Conservation (phyloP, 2,888 invertebrate genomes). For the Cephus sareptanus region DNA sequence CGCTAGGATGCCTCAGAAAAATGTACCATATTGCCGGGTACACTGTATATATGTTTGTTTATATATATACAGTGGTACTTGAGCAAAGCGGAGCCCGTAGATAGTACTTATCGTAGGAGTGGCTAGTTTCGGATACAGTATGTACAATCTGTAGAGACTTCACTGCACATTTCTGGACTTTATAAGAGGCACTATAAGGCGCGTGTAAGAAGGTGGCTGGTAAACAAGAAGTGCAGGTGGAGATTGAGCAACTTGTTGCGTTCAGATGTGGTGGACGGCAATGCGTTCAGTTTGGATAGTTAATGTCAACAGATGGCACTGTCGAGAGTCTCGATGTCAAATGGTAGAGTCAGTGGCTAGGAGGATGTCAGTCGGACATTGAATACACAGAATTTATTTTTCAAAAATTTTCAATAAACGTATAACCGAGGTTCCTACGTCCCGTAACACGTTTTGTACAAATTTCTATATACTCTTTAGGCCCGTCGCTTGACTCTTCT, state of each 20-base stretch:
- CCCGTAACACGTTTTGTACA: background rate
- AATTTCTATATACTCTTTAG: background rate
- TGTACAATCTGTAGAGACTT: background rate
- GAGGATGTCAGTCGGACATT: background rate
- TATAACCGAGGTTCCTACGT: background rate
- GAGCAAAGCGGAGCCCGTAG: background rate
- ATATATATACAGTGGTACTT: background rate
- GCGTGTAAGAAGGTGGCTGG: conserved; percentile 32
- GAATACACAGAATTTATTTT: background rate
- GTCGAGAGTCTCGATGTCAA: conserved; percentile 41
- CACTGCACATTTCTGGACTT: background rate
- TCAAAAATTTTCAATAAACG: background rate
- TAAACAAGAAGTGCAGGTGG: conserved; percentile 54
- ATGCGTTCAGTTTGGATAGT: conserved; percentile 36
- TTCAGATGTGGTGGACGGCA: conserved; percentile 30
- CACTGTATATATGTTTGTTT: background rate
- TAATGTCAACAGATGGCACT: conserved; percentile 33
- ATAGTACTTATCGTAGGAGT: background rate
- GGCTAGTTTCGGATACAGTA: background rate
- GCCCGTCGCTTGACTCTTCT: background rate
- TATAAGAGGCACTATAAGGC: background rate
- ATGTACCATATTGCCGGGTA: conserved; percentile 14
- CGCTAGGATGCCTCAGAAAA: conserved; percentile 36
- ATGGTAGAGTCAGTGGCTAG: conserved; percentile 33
- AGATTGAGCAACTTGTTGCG: conserved; percentile 58